Evolutionary conservation across 92 coral and sea anemone genomes (phyloP).

Genomic region (Diadumene lineata): DNA sequence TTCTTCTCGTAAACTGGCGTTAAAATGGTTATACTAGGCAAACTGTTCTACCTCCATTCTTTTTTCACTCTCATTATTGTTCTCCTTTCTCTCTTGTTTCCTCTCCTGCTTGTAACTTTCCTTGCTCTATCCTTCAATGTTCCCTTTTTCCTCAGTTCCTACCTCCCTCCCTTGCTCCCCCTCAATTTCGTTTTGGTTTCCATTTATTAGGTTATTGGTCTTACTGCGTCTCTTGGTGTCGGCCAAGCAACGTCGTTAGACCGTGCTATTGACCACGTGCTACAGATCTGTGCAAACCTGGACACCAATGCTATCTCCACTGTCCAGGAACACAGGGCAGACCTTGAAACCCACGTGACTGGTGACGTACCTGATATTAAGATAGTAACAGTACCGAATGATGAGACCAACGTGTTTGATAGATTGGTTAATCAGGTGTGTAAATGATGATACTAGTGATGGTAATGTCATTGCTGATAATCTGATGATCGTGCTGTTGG

Average conservation of each 20-base stretch:
- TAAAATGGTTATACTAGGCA: too few relatives aligned
- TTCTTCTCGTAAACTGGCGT: not conserved
- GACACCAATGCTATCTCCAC: conserved; percentile 38
- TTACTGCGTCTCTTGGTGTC: conserved; percentile 78
- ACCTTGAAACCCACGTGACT: conserved; percentile 22
- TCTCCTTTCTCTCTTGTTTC: too few relatives aligned
- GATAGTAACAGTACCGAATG: conserved; percentile 16
- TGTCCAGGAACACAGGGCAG: conserved; percentile 32
- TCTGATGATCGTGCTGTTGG: too few relatives aligned
- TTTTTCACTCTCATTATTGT: too few relatives aligned
- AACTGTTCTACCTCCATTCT: too few relatives aligned
- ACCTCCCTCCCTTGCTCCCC: too few relatives aligned
- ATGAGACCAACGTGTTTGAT: conserved; percentile 18
- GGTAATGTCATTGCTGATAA: too few relatives aligned
- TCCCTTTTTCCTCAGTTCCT: too few relatives aligned
- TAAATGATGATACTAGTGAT: not conserved
- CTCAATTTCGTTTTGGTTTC: too few relatives aligned
- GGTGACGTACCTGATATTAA: conserved; percentile 28
- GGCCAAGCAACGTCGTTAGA: conserved; percentile 46
- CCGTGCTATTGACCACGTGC: conserved; percentile 49
- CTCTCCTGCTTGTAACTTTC: too few relatives aligned
- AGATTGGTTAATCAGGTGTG: conserved; percentile 28
- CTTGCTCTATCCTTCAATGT: too few relatives aligned
- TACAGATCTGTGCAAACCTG: conserved; percentile 64
- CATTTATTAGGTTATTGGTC: conserved; percentile 67